Percentiles rank a stretch among this genome's conserved stretches.
Conservation (phyloP, 2,113 vertebrate genomes). For the Charina bottae region DNA sequence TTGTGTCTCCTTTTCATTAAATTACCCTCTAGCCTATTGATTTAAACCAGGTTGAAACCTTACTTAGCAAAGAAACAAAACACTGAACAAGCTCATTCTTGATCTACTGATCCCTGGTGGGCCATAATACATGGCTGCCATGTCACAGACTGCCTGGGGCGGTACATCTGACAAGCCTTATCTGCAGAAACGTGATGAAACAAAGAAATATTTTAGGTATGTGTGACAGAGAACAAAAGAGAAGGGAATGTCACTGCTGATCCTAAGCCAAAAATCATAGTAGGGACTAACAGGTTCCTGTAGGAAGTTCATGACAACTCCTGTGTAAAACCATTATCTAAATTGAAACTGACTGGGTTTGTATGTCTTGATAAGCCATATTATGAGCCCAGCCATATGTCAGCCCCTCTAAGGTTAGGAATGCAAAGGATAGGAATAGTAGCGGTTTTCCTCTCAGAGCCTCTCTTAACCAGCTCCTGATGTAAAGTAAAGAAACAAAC, state of each 20-base stretch:
- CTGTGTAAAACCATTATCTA: neutral
- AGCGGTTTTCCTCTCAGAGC: too few species aligned
- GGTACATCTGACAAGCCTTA: neutral
- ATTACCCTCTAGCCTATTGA: constrained; percentile 71
- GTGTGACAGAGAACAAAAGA: neutral
- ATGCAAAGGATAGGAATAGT: too few species aligned
- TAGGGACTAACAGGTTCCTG: neutral
- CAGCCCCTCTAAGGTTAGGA: neutral
- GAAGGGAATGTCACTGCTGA: neutral
- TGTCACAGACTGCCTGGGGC: constrained; percentile 4
- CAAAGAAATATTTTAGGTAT: neutral
- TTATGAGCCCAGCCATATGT: neutral
- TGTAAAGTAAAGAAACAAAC: too few species aligned
- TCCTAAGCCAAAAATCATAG: neutral
- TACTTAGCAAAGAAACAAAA: constrained; percentile 61
- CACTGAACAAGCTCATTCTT: constrained; percentile 17
- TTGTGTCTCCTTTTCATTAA: constrained; percentile 72
- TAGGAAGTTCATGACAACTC: neutral
- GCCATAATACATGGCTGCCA: neutral
- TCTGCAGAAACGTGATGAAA: neutral
- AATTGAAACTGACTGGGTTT: neutral
- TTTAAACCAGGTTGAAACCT: constrained; percentile 61
- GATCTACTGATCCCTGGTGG: constrained; percentile 5
- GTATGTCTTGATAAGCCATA: neutral
- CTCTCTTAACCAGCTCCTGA: too few species aligned